These are phyloP conservation scores for Pantherophis alleghaniensis DNA, from an alignment of 2,797 vertebrate species.

Conservation along the genomic window DNA sequence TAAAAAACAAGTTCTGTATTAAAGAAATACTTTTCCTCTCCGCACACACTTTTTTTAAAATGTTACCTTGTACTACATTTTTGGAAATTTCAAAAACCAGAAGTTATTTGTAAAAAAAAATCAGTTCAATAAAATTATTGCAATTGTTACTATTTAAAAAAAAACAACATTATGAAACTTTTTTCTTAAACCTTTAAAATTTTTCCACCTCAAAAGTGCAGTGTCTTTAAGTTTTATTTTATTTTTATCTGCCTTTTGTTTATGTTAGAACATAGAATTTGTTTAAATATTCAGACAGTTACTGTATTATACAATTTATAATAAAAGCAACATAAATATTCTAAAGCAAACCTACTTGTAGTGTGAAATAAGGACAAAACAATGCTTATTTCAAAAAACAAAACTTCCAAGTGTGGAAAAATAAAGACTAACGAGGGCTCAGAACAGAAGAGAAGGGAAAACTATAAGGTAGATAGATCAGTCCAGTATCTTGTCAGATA, in stretches of 20 bases:
- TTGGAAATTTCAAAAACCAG: background rate
- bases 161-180: background rate
- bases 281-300: background rate
- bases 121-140: background rate
- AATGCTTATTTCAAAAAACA: background rate
- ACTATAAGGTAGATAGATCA: background rate
- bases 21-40: background rate
- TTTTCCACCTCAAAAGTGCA: background rate
- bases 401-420: background rate
- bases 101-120: background rate
- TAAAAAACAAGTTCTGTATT: background rate
- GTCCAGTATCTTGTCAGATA: background rate
- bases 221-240: background rate
- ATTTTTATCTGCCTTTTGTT: background rate
- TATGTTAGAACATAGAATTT: background rate
- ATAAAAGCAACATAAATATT: background rate
- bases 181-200: background rate
- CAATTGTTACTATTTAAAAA: background rate
- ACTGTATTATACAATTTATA: background rate
- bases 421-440: background rate
- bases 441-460: background rate
- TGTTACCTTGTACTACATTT: background rate
- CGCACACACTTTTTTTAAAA: background rate
- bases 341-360: background rate
- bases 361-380: background rate